Evolutionary conservation across 2,797 vertebrate species (phyloP).

Genomic region (Gymnocypris eckloni): DNA sequence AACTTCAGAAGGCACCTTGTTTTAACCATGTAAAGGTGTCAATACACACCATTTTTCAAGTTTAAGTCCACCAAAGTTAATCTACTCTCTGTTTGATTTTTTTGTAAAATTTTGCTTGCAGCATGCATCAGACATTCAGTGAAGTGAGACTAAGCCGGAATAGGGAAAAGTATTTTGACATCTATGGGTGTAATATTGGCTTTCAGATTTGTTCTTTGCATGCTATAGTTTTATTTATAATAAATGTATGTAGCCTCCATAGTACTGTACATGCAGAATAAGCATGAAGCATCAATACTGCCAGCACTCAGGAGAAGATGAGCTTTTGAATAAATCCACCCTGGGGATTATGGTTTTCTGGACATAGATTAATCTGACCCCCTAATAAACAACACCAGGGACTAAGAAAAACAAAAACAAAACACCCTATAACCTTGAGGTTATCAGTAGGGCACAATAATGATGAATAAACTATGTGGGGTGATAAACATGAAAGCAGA

Average conservation of each 20-base stretch:
- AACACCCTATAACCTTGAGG: slow-evolving; percentile 41
- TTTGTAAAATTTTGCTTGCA: not conserved
- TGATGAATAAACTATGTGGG: slow-evolving; percentile 10
- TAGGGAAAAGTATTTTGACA: not conserved
- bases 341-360: slow-evolving; percentile 49
- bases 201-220: not conserved
- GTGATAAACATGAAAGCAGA: slow-evolving; percentile 38
- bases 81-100: no score
- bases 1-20: no score
- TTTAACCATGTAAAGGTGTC: no score
- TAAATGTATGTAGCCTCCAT: not conserved
- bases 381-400: not conserved
- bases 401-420: slow-evolving; percentile 43
- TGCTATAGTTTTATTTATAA: not conserved
- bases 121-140: not conserved
- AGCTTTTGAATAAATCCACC: slow-evolving; percentile 47
- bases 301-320: slow-evolving; percentile 5
- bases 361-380: slow-evolving; percentile 53
- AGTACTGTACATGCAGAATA: slow-evolving; percentile 8
- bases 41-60: no score
- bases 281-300: slow-evolving; percentile 36
- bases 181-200: not conserved
- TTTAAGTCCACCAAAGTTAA: no score
- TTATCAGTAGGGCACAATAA: slow-evolving; percentile 10
- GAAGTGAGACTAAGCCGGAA: not conserved